These are phyloP conservation scores for Pygathrix nemaeus DNA, from an alignment of 2,113 vertebrate species.

Conservation along the genomic window DNA sequence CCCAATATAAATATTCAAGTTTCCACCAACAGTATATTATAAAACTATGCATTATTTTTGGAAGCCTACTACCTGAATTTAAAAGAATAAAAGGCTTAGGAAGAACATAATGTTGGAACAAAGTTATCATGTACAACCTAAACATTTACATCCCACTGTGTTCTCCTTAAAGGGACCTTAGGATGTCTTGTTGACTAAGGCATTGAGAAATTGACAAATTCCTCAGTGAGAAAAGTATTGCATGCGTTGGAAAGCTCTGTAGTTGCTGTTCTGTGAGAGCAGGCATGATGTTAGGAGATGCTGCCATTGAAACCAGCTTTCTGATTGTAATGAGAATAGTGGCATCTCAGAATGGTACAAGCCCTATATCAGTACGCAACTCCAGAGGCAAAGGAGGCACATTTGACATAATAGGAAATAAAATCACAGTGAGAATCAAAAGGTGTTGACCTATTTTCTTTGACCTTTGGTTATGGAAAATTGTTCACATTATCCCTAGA, in stretches of 20 bases:
- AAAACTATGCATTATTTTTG: not conserved
- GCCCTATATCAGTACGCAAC: not conserved
- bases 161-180: not conserved
- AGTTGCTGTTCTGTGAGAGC: not conserved
- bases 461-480: not conserved
- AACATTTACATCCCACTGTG: not conserved
- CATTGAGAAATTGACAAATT: not conserved
- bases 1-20: not conserved
- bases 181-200: not conserved
- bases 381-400: not conserved
- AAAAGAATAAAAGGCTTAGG: not conserved
- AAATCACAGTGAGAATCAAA: not conserved
- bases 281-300: not conserved
- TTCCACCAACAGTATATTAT: not conserved
- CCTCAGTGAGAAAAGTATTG: not conserved
- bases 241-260: not conserved
- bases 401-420: not conserved
- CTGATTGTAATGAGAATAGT: not conserved
- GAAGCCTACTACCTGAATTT: not conserved
- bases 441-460: not conserved
- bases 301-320: not conserved
- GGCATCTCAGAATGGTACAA: not conserved
- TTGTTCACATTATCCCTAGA: not conserved
- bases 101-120: not conserved
- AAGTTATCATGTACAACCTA: not conserved